Conservation (phyloP, 1,140 invertebrate species). For the Drosophila rufa region DNA sequence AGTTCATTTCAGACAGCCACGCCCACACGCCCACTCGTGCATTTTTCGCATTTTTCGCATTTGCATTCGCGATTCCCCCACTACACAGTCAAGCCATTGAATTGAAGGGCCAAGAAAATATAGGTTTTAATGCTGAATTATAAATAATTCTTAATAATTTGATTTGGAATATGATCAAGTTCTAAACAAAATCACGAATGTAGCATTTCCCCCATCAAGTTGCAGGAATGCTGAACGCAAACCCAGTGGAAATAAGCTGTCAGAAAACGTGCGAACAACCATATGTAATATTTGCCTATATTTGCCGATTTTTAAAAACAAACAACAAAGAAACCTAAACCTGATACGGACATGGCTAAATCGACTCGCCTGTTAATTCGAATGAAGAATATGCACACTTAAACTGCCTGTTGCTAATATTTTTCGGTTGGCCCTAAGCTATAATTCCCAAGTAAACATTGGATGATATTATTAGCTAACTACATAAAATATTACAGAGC, state of each 20-base stretch:
- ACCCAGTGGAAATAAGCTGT: neutral
- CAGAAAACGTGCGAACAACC: no score
- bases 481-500: neutral
- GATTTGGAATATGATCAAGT: neutral
- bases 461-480: neutral
- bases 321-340: no score
- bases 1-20: conserved; percentile 24
- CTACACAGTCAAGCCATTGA: conserved; percentile 6
- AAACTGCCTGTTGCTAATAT: no score
- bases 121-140: neutral
- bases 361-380: no score
- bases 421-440: neutral
- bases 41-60: conserved; percentile 22
- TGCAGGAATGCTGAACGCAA: neutral
- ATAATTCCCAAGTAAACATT: neutral
- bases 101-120: neutral
- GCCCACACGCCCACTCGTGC: conserved; percentile 17
- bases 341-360: no score
- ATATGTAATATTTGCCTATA: no score
- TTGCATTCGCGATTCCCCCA: conserved; percentile 21
- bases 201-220: no score
- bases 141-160: neutral
- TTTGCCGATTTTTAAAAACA: no score
- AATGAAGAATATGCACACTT: no score
- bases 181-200: no score